Conservation (phyloP, 2,797 vertebrate genomes). For the Halcyon leucocephala region DNA sequence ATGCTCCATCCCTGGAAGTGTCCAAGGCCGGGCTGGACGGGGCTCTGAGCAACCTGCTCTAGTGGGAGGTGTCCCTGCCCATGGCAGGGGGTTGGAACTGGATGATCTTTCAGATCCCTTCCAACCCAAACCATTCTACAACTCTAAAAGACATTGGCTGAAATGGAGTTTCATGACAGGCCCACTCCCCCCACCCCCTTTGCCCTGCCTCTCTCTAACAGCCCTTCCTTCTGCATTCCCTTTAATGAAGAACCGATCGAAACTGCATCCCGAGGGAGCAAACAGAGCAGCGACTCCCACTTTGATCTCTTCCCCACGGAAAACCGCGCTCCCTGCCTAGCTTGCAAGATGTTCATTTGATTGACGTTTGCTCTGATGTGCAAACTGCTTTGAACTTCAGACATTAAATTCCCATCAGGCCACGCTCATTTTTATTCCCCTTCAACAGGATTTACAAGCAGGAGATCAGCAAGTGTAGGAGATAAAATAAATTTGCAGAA, state of each 20-base stretch:
- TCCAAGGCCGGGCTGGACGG: not conserved
- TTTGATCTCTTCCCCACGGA: slow-evolving; percentile 85
- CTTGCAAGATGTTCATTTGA: slow-evolving; percentile 83
- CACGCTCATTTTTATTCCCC: slow-evolving; percentile 92
- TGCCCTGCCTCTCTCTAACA: not conserved
- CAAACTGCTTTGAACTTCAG: slow-evolving; percentile 93
- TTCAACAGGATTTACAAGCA: slow-evolving; percentile 90
- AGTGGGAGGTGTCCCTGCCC: not conserved
- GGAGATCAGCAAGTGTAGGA: slow-evolving; percentile 86
- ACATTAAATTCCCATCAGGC: slow-evolving; percentile 92
- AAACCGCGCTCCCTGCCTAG: slow-evolving; percentile 77
- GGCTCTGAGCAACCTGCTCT: not conserved
- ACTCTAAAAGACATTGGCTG: not conserved
- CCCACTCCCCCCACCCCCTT: not conserved
- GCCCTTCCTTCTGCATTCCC: slow-evolving; percentile 78
- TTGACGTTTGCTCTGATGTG: slow-evolving; percentile 93
- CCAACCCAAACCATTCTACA: not conserved
- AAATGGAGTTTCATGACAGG: slow-evolving; percentile 64
- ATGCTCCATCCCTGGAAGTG: not conserved
- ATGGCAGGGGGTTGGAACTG: not conserved
- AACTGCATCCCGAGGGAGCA: slow-evolving; percentile 83
- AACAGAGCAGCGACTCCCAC: slow-evolving; percentile 84
- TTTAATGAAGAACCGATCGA: slow-evolving; percentile 85
- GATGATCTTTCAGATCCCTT: not conserved
- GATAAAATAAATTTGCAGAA: slow-evolving; percentile 91